phyloP scores from a whole-genome alignment of 2,888 invertebrate species.

The Lymantria dispar region DNA sequence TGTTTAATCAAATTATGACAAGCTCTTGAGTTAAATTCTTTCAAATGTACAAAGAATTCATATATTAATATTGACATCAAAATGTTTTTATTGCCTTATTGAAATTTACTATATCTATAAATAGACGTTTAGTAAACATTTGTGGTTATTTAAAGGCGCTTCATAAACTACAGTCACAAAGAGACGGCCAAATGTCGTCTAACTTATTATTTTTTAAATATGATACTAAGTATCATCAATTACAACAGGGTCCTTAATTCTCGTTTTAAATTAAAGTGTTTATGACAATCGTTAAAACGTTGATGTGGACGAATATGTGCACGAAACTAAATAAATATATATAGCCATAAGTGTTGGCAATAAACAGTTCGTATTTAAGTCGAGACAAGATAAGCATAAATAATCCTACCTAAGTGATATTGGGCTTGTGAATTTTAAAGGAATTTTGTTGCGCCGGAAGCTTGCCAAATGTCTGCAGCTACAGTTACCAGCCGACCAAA shows the following conservation, averaged over 20 bases:
- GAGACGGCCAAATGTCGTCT: too few relatives aligned
- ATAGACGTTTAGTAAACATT: too few relatives aligned
- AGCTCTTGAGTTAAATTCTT: too few relatives aligned
- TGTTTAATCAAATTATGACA: too few relatives aligned
- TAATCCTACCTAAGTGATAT: slow-evolving; percentile 5
- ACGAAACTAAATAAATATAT: not conserved
- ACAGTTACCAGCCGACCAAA: not conserved
- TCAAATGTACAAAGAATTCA: too few relatives aligned
- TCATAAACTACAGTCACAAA: too few relatives aligned
- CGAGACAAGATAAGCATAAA: too few relatives aligned
- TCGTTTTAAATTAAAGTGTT: not conserved
- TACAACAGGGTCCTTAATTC: not conserved
- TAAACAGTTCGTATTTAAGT: not conserved
- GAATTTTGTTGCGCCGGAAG: slow-evolving; percentile 7
- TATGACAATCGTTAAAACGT: slow-evolving; percentile 3
- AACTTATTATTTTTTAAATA: not conserved
- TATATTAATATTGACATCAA: too few relatives aligned
- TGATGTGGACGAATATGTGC: slow-evolving; percentile 3
- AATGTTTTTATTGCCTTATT: too few relatives aligned
- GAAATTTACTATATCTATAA: too few relatives aligned
- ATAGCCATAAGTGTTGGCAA: not conserved
- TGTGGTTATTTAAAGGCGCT: too few relatives aligned
- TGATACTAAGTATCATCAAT: not conserved
- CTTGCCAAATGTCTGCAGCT: slow-evolving; percentile 11
- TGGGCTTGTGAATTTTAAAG: not conserved